Evolutionary conservation across 2,888 invertebrate genomes (phyloP), one percentile per base, ranked within the genome.

Genomic region (Eupeodes luniger): DNA sequence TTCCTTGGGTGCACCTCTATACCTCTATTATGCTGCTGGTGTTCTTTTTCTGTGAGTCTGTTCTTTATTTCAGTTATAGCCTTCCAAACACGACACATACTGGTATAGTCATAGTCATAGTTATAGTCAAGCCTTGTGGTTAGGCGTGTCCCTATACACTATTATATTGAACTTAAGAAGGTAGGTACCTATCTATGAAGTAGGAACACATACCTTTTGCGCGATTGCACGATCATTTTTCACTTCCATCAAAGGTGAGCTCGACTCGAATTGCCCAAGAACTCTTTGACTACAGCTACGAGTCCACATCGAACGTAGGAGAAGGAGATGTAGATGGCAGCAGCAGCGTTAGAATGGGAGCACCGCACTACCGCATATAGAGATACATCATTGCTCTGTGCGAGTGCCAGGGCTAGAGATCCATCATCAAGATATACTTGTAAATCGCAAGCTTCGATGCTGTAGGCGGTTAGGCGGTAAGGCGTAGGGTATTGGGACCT

Each of bases 121-220:
- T 19, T 19, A 19, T 19, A 19, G 53, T 40, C 47, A 81, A 90
- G 91, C 92, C 93, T 91, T 92, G 93, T 91, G 93, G 93, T 92
- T 91, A 92, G 91, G 91, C 91, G 91, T 92, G 91, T 91, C 91
- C 90, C 91, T 34, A 59, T 55, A 53, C 36, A 40, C 40, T 5
- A 40, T 40, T 40, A 40, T 51, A 14, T 47, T 19, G 27, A 69
- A 78, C 36, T 27, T 34, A 49, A 44, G 74, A 14, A 55, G 76
- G 27, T 27, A 55, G 76, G 27, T 27, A 27, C 2, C 27, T 83
- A 66, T 83, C 81, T 88, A 79, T 76, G 79, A 80, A 55, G 51
- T 53, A 64, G 27, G 64, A 59, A 61, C 72, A 80, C 49, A 70
- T 70, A 76, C 47, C 78, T 74, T 67, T 83, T 82, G 81, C 74